Base-by-base conservation (phyloP, 2,113 vertebrate species). In the Martes martes region DNA sequence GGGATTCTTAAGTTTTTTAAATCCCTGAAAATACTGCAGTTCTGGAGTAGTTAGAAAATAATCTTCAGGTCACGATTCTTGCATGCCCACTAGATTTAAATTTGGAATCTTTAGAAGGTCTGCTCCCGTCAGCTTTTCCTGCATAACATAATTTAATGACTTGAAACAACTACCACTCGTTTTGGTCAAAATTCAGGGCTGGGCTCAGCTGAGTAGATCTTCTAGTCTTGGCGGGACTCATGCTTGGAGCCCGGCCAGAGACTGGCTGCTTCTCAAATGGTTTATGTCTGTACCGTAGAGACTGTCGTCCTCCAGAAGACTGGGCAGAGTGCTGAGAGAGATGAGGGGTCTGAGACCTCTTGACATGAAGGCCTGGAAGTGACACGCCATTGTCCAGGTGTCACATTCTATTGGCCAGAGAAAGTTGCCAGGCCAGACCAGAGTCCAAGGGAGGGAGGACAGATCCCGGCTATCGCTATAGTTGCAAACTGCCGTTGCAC, bases 391-490 rank as follows among this genome's bases (percentile, higher is more conserved):
- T 31, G 33, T 26, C 55, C 33, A 26, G 24, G 28, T 10, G 1
- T 87, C 47, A 14, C 47, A 10, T n/a, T 9, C 45, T 79, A 2
- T 19, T 9, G 31, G 36, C 39, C 39, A 47, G 16, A 88, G 63
- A 39, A 50, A 81, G 52, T 61, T 24, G 4, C 52, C 7, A 31
- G 42, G 4, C 52, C 52, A 24, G 85, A 23, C 24, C 33, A 19
- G 84, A 39, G 4, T 39, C 39, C 6, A 61, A 36, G 31, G 67
- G 42, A 74, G 14, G 33, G 21, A 28, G 47, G 19, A 28, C 2
- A 10, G 52, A 36, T 36, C 11, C 21, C 0, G 10, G 10, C 33
- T 36, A 7, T n/a, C 11, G 55, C 39, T 4, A 3, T 6, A 19
- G 31, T n/a, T 2, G 2, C 28, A 26, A 42, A 42, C 28, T 57